These are phyloP conservation scores for Andricus grossulariae DNA, from an alignment of 1,140 invertebrate species.

Conservation along the genomic window DNA sequence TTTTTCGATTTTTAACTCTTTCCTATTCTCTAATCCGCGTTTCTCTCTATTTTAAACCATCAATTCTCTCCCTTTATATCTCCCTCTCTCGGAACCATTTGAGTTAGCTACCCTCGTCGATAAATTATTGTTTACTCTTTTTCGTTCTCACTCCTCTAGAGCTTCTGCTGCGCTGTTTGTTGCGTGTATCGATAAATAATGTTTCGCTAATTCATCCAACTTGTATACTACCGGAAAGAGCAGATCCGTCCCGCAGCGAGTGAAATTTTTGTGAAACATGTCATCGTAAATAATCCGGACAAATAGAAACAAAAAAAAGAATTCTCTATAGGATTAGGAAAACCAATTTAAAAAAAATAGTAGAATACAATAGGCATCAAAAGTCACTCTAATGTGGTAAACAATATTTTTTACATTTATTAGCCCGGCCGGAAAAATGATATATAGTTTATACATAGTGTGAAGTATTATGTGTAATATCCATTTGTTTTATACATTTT, in stretches of 20 bases:
- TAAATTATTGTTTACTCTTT: constrained; percentile 60
- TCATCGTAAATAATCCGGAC: no score
- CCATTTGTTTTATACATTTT: no score
- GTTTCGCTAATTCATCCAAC: constrained; percentile 19
- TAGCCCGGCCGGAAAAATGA: no score
- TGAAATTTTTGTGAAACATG: not conserved
- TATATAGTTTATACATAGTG: no score
- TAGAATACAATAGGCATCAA: no score
- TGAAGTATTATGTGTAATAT: no score
- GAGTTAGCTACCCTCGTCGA: constrained; percentile 41
- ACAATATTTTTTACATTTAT: no score
- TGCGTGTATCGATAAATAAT: constrained; percentile 21
- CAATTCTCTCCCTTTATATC: constrained; percentile 1
- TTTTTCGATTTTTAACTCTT: not conserved
- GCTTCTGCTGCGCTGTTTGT: constrained; percentile 23
- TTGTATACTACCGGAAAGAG: constrained; percentile 9
- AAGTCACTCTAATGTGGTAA: no score
- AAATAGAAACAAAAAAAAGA: no score
- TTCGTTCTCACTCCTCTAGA: constrained; percentile 29
- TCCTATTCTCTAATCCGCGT: not conserved
- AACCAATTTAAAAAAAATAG: no score
- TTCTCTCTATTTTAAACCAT: constrained; percentile 34
- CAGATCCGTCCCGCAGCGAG: not conserved
- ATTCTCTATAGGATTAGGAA: no score
- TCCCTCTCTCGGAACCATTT: constrained; percentile 38